Evolutionary conservation across 1,140 invertebrate species (phyloP), one percentile per base, ranked within the genome.

Genomic region (Diabrotica undecimpunctata): DNA sequence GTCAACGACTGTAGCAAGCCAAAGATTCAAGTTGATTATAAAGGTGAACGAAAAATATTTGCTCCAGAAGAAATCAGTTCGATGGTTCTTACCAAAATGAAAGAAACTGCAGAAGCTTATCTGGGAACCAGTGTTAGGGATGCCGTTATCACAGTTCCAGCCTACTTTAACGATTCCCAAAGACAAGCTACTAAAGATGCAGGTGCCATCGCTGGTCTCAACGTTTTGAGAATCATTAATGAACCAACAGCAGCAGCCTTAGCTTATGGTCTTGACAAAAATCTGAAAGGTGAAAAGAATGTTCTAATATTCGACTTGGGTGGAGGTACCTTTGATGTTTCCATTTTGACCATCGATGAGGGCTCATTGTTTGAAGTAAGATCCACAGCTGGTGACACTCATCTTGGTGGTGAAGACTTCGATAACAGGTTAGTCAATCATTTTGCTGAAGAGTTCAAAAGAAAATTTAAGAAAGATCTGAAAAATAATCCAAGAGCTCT

Each of bases 11-110:
- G 68, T 52, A 74, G 74, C 68, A 54, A 79, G 75, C 84, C 87
- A 0, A 89, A 88, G 71, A 89, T 92, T 58, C 83, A 88, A 69
- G 85, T 89, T 1, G 83, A 87, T 67, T 91, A 86, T 79, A 91
- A 90, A 74, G 88, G 87, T 0, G 90, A 92, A 72, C 54, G 38
- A 9, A 74, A 73, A 59, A 61, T 36, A 25, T 72, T 72, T 59
- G 60, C 66, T 62, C 72, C 72, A 37, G 70, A 71, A 61, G 67
- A 71, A 62, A 66, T 71, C 35, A 71, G 67, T 54, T 90, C 90
- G 5, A 92, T 95, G 93, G 91, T 95, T 76, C 83, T 86, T 80
- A 91, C 86, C 37, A 94, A 93, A 69, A 94, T 95, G 92, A 94
- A 93, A 85, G 92, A 95, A 84, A 95, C 91, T 64, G 93, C 65